Percentiles rank a stretch among this genome's conserved stretches.
These are phyloP conservation scores for Bothrops alternatus DNA, from an alignment of 2,797 vertebrate species.

Conservation along the genomic window DNA sequence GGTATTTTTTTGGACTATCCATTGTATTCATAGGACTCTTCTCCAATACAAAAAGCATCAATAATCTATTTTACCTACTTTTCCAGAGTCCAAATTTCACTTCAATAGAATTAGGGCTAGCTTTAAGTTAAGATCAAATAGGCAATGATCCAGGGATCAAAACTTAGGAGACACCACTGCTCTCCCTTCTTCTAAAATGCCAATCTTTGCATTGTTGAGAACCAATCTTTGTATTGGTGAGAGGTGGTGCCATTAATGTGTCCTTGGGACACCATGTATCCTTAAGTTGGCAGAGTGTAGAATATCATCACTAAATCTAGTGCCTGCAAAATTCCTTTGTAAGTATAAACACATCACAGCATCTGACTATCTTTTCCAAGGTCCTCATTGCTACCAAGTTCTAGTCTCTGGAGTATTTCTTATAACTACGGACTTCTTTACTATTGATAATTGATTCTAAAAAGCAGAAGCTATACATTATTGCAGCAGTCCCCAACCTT, in stretches of 20 bases:
- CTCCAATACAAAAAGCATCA: not conserved
- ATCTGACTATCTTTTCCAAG: not conserved
- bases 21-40: not conserved
- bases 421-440: not conserved
- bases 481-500: not conserved
- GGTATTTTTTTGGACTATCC: not conserved
- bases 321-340: not conserved
- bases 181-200: not conserved
- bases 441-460: not conserved
- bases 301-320: not conserved
- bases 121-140: not conserved
- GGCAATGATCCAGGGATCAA: not conserved
- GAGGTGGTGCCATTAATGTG: not conserved
- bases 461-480: not conserved
- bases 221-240: not conserved
- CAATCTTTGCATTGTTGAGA: not conserved
- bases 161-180: not conserved
- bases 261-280: not conserved
- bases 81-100: not conserved
- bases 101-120: not conserved
- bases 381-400: not conserved
- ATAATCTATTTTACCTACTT: not conserved
- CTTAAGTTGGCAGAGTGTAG: not conserved
- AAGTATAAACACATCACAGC: not conserved
- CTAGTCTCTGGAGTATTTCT: not conserved